Percentiles rank a stretch among this genome's conserved stretches.
phyloP scores from a whole-genome alignment of 2,888 invertebrate genomes.

The Ennomos fuscantarius region DNA sequence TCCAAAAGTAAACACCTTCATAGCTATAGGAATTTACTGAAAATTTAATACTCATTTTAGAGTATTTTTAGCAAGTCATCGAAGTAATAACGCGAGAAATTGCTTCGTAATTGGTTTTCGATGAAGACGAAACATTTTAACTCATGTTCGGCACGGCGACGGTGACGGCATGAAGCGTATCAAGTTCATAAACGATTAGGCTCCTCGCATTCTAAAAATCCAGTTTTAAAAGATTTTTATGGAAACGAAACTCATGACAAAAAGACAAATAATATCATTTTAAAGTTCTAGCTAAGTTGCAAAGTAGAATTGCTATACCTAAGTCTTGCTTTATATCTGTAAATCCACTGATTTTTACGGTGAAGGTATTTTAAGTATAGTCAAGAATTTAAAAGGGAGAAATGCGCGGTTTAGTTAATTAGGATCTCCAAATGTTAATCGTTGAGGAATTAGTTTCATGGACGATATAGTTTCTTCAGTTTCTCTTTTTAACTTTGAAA shows the following conservation, averaged over 20 bases:
- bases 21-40: constrained; percentile 24
- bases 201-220: constrained; percentile 6
- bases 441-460: constrained; percentile 66
- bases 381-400: constrained; percentile 38
- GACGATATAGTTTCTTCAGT: constrained; percentile 48
- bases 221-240: not conserved
- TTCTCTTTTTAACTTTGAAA: not conserved
- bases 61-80: constrained; percentile 60
- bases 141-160: constrained; percentile 5
- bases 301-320: not conserved
- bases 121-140: constrained; percentile 49
- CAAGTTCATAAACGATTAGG: constrained; percentile 8
- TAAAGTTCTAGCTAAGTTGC: not conserved
- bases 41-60: constrained; percentile 32
- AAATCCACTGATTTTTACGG: constrained; percentile 54
- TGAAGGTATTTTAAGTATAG: constrained; percentile 58
- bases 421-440: constrained; percentile 43
- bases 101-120: constrained; percentile 56
- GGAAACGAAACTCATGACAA: not conserved
- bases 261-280: too few species aligned
- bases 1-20: constrained; percentile 35
- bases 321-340: constrained; percentile 49
- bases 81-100: constrained; percentile 58
- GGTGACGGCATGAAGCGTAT: not conserved
- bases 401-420: constrained; percentile 46